Evolutionary conservation across 2,888 invertebrate species (phyloP), one percentile per base, ranked within the genome.

Genomic region (Monoplex corrugatus): DNA sequence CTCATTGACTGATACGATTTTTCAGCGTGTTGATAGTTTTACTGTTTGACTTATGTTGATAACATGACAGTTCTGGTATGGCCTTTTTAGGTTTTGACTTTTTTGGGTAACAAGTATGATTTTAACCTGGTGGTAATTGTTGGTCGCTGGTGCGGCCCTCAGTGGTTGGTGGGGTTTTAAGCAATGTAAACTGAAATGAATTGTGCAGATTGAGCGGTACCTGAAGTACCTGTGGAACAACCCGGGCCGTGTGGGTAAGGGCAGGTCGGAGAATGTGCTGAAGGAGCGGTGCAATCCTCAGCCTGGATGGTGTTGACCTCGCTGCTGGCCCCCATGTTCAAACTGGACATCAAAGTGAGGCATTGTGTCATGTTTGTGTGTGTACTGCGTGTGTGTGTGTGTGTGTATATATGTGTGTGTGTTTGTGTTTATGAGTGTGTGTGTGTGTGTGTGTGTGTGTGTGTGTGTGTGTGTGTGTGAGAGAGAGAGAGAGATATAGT

Each of bases 241-340:
- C 80, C 90, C 88, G 87, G 89, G 89, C 28, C 86, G 87, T 28
- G 89, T 90, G n/a, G 89, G 89, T 0, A 83, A 35, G 23, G 89
- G 89, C 50, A 82, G 57, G n/a, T 90, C 89, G 8, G 10, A 68
- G 44, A 87, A 90, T 83, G 57, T 90, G n/a, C 68, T 89, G 43
- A 90, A 90, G 80, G 90, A 91, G 57, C 78, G 88, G 57, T 90
- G 90, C 84, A 90, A 90, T 90, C 90, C 50, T 86, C 90, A 32
- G 83, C 87, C 82, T 91, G 91, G 91, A 89, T 90, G 80, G 89
- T 91, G 3, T 80, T 86, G 35, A 89, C 90, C 38, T 68, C 86
- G n/a, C 88, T 91, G 38, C 89, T 90, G 72, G 78, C 89, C 23
- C 86, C 89, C 38, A 83, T 91, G 32, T 68, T 91, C n/a, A 85